phyloP scores from a whole-genome alignment of 2,888 invertebrate genomes.

The Eupithecia subfuscata region DNA sequence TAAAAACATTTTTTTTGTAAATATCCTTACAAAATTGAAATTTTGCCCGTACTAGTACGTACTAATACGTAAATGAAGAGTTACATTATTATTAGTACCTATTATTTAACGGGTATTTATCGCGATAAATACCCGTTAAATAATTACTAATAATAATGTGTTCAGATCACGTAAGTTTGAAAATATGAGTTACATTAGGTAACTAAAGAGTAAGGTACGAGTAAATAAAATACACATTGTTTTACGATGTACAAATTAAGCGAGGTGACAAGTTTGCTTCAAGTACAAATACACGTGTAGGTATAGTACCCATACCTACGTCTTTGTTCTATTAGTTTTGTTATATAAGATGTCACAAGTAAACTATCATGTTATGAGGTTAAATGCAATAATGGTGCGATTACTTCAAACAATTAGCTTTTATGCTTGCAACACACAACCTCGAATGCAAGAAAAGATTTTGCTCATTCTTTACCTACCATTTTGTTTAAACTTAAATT shows the following conservation, averaged over 20 bases:
- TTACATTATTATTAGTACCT: too few species aligned
- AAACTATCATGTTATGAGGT: conserved; percentile 34
- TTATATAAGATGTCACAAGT: conserved; percentile 8
- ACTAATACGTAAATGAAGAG: too few species aligned
- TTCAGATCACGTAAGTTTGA: too few species aligned
- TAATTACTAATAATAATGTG: too few species aligned
- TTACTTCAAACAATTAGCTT: background rate
- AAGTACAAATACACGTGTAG: conserved; percentile 13
- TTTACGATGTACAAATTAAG: background rate
- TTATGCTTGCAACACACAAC: background rate
- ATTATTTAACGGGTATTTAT: too few species aligned
- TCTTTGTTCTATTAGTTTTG: conserved; percentile 10
- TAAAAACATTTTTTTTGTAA: too few species aligned
- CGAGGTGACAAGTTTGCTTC: background rate
- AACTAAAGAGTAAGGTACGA: background rate
- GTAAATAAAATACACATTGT: background rate
- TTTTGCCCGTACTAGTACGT: too few species aligned
- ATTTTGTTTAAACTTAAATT: too few species aligned
- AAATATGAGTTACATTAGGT: too few species aligned
- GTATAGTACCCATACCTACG: background rate
- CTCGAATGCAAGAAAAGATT: background rate
- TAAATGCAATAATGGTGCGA: background rate
- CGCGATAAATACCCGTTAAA: too few species aligned
- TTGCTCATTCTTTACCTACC: background rate
- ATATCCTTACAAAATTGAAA: too few species aligned